Percentiles rank a stretch among this genome's conserved stretches.
phyloP scores from a whole-genome alignment of 2,888 invertebrate species.

The Metallyticus violacea region DNA sequence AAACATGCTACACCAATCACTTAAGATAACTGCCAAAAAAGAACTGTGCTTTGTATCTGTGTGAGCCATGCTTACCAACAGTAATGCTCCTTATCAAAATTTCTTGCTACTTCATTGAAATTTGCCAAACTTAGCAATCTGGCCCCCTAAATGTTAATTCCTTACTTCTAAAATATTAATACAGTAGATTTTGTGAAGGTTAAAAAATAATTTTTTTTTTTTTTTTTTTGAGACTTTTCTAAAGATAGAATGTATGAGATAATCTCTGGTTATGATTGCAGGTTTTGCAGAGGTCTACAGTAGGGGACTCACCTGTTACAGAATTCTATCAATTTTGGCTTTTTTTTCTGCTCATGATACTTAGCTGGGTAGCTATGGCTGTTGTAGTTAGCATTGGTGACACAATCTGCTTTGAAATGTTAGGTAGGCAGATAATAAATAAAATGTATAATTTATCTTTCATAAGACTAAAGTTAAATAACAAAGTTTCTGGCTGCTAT shows the following conservation, averaged over 20 bases:
- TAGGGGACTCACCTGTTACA: constrained; percentile 45
- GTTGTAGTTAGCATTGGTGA: constrained; percentile 85
- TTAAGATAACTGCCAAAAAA: too few relatives aligned
- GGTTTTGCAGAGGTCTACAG: constrained; percentile 37
- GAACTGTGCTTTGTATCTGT: too few relatives aligned
- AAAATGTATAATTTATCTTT: not conserved
- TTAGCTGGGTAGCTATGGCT: constrained; percentile 81
- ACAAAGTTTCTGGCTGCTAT: not conserved
- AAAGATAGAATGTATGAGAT: not conserved
- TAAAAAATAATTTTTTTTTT: not conserved
- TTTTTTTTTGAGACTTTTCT: not conserved
- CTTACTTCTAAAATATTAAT: too few relatives aligned
- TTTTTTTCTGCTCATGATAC: constrained; percentile 70
- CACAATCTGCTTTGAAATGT: constrained; percentile 80
- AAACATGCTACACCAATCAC: too few relatives aligned
- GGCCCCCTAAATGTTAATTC: too few relatives aligned
- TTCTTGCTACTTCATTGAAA: too few relatives aligned
- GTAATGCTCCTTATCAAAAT: too few relatives aligned
- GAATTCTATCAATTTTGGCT: constrained; percentile 68
- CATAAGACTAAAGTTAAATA: too few relatives aligned
- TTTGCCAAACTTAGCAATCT: too few relatives aligned
- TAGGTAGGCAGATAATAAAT: constrained; percentile 56
- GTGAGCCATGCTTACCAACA: too few relatives aligned
- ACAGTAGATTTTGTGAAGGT: too few relatives aligned
- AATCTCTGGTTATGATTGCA: not conserved